Evolutionary conservation across 2,797 vertebrate genomes (phyloP).

Genomic region (Craterocephalus amniculus): DNA sequence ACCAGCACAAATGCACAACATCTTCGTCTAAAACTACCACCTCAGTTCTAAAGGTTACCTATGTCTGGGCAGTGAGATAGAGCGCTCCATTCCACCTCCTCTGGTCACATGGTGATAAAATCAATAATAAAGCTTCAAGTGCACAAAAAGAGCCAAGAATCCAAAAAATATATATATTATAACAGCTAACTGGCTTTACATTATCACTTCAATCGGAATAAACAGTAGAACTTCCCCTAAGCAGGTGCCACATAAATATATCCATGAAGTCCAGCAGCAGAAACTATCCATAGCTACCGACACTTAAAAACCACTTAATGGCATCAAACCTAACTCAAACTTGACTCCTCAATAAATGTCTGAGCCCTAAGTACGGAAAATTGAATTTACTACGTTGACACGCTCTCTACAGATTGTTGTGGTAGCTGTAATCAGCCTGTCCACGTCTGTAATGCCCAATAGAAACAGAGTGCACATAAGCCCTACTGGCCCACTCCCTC

Average conservation of each 20-base stretch:
- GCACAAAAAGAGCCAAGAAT: constrained; percentile 1
- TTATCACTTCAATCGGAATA: constrained; percentile 9
- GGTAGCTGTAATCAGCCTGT: constrained; percentile 52
- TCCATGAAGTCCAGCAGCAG: constrained; percentile 31
- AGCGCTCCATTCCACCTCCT: constrained; percentile 17
- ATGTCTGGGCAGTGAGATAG: neutral
- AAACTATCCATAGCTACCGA: constrained; percentile 21
- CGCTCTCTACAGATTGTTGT: constrained; percentile 40
- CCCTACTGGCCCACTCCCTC: constrained; percentile 70
- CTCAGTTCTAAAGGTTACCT: constrained; percentile 20
- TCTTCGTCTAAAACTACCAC: constrained; percentile 6
- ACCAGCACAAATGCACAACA: constrained; percentile 26
- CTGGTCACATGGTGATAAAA: constrained; percentile 53
- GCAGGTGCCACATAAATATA: neutral
- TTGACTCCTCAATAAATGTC: constrained; percentile 13
- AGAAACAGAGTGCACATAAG: constrained; percentile 66
- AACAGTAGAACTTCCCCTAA: constrained; percentile 13
- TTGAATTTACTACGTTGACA: constrained; percentile 19
- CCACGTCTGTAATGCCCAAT: constrained; percentile 45
- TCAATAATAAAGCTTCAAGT: constrained; percentile 27
- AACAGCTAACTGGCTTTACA: constrained; percentile 11
- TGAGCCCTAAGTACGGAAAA: neutral
- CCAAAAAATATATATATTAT: neutral
- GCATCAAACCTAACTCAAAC: constrained; percentile 28
- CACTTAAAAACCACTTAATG: constrained; percentile 12